Evolutionary conservation across 2,113 vertebrate genomes (phyloP).

Genomic region (Chlamydotis undulata): DNA sequence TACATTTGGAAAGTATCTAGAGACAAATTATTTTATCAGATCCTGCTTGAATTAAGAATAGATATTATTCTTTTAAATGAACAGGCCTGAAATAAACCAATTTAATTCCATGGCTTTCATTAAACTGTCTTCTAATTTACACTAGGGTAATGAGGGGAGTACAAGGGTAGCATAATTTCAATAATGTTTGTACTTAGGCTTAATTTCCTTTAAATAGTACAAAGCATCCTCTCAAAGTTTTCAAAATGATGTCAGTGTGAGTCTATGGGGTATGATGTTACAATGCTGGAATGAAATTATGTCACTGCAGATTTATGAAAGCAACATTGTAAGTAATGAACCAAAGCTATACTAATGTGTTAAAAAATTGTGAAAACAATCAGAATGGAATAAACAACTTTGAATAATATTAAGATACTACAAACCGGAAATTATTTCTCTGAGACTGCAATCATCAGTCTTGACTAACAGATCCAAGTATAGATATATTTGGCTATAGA

Average conservation of each 20-base stretch:
- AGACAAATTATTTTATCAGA: constrained; percentile 28
- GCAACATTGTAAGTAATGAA: neutral
- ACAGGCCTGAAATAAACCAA: neutral
- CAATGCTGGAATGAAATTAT: constrained; percentile 35
- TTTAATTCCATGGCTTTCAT: neutral
- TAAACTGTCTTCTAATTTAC: neutral
- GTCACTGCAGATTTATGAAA: constrained; percentile 42
- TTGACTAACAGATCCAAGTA: neutral
- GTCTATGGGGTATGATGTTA: constrained; percentile 18
- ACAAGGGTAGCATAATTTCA: neutral
- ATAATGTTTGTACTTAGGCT: constrained; percentile 20
- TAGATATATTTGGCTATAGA: neutral
- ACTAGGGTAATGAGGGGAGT: neutral
- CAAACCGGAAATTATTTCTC: neutral
- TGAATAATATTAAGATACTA: neutral
- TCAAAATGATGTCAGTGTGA: constrained; percentile 26
- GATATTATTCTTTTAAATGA: neutral
- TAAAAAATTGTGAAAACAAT: neutral
- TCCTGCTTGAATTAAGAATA: neutral
- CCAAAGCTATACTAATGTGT: neutral
- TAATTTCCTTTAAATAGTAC: constrained; percentile 52
- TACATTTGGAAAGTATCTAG: constrained; percentile 29
- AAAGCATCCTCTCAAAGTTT: constrained; percentile 42
- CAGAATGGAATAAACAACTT: neutral
- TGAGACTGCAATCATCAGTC: neutral